A percentile compares a stretch with the other conserved stretches of the same genome.
These are phyloP conservation scores for Tachina grossa DNA, from an alignment of 2,888 invertebrate genomes.

Conservation along the genomic window DNA sequence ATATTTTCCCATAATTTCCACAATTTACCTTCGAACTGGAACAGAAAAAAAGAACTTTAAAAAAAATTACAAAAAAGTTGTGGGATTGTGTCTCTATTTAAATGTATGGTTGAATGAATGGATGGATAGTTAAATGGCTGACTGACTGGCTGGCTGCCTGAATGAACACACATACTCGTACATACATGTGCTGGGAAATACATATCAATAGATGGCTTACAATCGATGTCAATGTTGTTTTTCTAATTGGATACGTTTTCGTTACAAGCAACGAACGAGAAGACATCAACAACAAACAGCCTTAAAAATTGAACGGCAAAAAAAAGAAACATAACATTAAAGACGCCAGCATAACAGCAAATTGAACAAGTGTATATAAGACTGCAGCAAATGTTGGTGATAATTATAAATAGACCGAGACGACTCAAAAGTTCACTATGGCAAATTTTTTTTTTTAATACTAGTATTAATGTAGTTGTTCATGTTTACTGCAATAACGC, in stretches of 20 bases:
- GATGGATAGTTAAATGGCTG: slow-evolving; percentile 34
- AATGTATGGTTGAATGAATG: slow-evolving; percentile 32
- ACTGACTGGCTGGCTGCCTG: slow-evolving; percentile 7
- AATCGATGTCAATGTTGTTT: slow-evolving; percentile 67
- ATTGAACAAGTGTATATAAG: background rate
- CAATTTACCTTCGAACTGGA: slow-evolving; percentile 28
- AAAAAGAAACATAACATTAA: slow-evolving; percentile 11
- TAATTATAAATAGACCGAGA: background rate
- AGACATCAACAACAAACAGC: slow-evolving; percentile 54
- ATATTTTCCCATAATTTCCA: slow-evolving; percentile 52
- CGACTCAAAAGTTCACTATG: background rate
- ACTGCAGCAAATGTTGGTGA: background rate
- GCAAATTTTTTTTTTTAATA: too few relatives aligned
- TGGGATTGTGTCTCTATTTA: slow-evolving; percentile 3
- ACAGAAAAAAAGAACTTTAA: background rate
- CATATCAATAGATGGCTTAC: slow-evolving; percentile 62
- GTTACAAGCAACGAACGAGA: slow-evolving; percentile 52
- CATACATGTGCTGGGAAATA: background rate
- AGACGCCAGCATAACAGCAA: slow-evolving; percentile 14
- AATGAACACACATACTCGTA: background rate
- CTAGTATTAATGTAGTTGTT: too few relatives aligned
- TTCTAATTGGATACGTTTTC: slow-evolving; percentile 69
- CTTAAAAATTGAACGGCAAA: slow-evolving; percentile 51
- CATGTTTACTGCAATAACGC: too few relatives aligned
- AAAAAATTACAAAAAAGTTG: background rate